Conservation (phyloP, 2,888 invertebrate genomes). For the Chymomyza fuscimana region DNA sequence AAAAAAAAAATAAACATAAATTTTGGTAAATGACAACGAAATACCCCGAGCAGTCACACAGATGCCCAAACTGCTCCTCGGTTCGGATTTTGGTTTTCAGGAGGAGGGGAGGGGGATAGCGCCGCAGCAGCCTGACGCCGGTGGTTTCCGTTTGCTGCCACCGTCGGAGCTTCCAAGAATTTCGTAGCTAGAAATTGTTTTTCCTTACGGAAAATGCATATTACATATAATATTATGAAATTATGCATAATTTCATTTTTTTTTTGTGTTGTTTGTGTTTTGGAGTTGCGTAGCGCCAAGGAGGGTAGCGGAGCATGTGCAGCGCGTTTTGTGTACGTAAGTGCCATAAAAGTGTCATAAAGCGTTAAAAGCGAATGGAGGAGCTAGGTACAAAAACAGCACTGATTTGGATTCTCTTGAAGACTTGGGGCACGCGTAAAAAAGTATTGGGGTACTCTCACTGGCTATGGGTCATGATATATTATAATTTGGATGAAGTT, state of each 20-base stretch:
- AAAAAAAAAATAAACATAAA: conserved; percentile 63
- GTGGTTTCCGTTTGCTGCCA: conserved; percentile 60
- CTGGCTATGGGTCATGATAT: neutral
- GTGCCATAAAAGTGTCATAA: conserved; percentile 60
- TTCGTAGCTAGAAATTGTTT: conserved; percentile 5
- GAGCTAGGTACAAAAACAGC: conserved; percentile 34
- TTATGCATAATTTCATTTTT: conserved; percentile 68
- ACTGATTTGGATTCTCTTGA: conserved; percentile 26
- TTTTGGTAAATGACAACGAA: conserved; percentile 47
- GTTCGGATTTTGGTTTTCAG: neutral
- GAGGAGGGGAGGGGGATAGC: conserved; percentile 8
- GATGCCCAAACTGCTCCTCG: conserved; percentile 5
- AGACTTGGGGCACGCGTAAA: neutral
- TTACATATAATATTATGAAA: conserved; percentile 58
- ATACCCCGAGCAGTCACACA: conserved; percentile 4
- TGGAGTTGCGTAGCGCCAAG: neutral
- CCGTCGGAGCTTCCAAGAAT: conserved; percentile 49
- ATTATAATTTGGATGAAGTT: neutral
- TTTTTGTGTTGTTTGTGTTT: conserved; percentile 37
- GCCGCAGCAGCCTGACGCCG: conserved; percentile 57
- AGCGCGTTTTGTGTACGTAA: conserved; percentile 8
- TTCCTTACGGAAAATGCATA: conserved; percentile 52
- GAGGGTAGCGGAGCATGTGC: conserved; percentile 8
- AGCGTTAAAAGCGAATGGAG: conserved; percentile 42
- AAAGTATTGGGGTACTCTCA: neutral